Percentiles rank a stretch among this genome's conserved stretches.
Conservation (phyloP, 2,888 invertebrate species). For the Cerceris rybyensis region DNA sequence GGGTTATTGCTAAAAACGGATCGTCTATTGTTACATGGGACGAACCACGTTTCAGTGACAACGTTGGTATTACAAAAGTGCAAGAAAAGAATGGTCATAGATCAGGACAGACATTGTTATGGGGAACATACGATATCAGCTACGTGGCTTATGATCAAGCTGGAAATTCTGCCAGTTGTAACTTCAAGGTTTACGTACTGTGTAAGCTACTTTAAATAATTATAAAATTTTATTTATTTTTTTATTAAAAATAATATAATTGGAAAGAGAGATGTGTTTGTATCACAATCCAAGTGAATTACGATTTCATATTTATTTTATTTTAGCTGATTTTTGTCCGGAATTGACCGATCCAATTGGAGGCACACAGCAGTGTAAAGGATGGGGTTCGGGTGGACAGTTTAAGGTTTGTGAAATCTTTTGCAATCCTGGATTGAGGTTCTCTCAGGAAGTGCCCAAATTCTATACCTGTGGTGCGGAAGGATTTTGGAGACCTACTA, state of each 20-base stretch:
- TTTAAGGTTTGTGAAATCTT: slow-evolving; percentile 97
- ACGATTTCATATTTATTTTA: slow-evolving; percentile 10
- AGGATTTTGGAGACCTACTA: slow-evolving; percentile 97
- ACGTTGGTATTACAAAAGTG: slow-evolving; percentile 90
- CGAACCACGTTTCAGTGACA: slow-evolving; percentile 94
- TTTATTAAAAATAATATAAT: neutral
- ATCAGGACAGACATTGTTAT: slow-evolving; percentile 93
- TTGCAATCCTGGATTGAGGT: slow-evolving; percentile 92
- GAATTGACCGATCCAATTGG: slow-evolving; percentile 94
- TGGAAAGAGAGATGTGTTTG: neutral
- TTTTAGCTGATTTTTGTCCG: slow-evolving; percentile 95
- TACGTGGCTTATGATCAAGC: slow-evolving; percentile 97
- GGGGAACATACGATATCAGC: slow-evolving; percentile 96
- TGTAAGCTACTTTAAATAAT: slow-evolving; percentile 84
- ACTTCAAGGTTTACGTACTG: slow-evolving; percentile 94
- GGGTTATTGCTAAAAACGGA: slow-evolving; percentile 96
- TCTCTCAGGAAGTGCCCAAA: slow-evolving; percentile 96
- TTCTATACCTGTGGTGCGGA: slow-evolving; percentile 99
- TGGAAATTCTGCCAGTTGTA: slow-evolving; percentile 95
- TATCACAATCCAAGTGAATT: neutral
- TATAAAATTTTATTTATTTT: too few species aligned
- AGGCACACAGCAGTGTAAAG: slow-evolving; percentile 95
- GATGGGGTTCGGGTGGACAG: slow-evolving; percentile 98
- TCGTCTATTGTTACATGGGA: slow-evolving; percentile 96
- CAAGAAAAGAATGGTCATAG: slow-evolving; percentile 93